Percentiles rank a stretch among this genome's conserved stretches.
phyloP scores from a whole-genome alignment of 2,888 invertebrate species.

The Lysandra coridon region DNA sequence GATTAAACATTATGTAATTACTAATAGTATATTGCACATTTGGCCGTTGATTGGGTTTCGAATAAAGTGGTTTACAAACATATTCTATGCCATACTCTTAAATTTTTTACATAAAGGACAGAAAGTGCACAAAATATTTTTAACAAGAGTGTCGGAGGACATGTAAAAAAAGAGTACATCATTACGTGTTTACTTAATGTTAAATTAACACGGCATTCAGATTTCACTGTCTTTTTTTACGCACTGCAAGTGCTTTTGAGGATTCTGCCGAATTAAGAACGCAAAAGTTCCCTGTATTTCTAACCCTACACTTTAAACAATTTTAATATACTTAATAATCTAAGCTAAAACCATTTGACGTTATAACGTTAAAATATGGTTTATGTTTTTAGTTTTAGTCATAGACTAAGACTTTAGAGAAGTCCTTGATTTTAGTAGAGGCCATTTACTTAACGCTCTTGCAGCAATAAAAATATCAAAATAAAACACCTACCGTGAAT shows the following conservation, averaged over 20 bases:
- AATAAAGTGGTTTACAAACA: background rate
- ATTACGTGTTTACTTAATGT: background rate
- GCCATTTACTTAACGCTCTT: background rate
- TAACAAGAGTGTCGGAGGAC: background rate
- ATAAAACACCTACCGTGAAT: background rate
- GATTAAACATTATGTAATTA: background rate
- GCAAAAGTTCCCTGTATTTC: background rate
- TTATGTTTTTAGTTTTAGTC: background rate
- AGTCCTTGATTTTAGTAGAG: background rate
- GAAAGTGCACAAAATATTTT: background rate
- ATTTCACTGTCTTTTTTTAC: background rate
- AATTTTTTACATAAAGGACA: background rate
- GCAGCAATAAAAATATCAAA: background rate
- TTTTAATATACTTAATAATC: background rate
- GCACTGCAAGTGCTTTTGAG: background rate
- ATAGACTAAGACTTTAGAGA: background rate
- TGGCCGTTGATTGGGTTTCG: background rate
- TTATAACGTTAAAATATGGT: background rate
- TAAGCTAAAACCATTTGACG: background rate
- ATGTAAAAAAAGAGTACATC: background rate
- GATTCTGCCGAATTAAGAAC: background rate
- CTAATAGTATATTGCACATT: conserved; percentile 6
- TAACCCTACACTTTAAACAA: background rate
- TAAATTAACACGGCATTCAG: background rate
- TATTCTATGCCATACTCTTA: background rate